A percentile compares a stretch with the other conserved stretches of the same genome.
These are phyloP conservation scores for Epinephelus lanceolatus DNA, from an alignment of 2,113 vertebrate species.

Conservation along the genomic window DNA sequence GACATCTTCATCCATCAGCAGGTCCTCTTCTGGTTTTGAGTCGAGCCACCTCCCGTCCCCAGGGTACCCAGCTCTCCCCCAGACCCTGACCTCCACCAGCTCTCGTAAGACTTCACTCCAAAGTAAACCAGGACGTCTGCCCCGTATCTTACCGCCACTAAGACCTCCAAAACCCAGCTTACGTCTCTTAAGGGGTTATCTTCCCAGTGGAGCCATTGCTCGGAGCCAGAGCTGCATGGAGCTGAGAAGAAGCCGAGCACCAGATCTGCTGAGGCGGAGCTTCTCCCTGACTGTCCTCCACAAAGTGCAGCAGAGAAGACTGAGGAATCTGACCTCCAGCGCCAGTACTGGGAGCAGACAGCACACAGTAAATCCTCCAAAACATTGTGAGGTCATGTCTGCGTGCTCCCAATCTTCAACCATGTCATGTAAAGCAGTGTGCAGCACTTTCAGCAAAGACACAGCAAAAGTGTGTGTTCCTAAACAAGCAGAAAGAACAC, in stretches of 20 bases:
- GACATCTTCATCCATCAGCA: conserved; percentile 79
- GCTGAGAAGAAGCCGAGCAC: conserved; percentile 68
- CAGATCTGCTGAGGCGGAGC: conserved; percentile 81
- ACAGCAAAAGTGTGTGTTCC: not conserved
- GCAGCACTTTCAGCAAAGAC: not conserved
- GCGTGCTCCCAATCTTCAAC: not conserved
- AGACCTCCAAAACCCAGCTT: conserved; percentile 52
- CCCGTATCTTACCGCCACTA: conserved; percentile 34
- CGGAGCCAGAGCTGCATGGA: conserved; percentile 88
- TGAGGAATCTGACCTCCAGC: not conserved
- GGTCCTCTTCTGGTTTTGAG: conserved; percentile 84
- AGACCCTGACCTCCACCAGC: conserved; percentile 72
- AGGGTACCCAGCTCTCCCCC: conserved; percentile 78
- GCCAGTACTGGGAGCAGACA: not conserved
- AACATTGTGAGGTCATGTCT: not conserved
- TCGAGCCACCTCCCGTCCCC: conserved; percentile 84
- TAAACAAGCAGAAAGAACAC: conserved; percentile 3
- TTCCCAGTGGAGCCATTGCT: conserved; percentile 71
- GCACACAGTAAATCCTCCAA: not conserved
- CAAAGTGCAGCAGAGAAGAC: conserved; percentile 69
- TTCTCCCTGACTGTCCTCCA: conserved; percentile 87
- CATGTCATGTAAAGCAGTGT: not conserved
- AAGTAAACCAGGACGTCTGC: conserved; percentile 60
- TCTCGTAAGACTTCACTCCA: conserved; percentile 67
- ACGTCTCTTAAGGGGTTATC: conserved; percentile 67